A percentile compares a stretch with the other conserved stretches of the same genome.
phyloP scores from a whole-genome alignment of 2,888 invertebrate species.

The Trissonchulus sp. region DNA sequence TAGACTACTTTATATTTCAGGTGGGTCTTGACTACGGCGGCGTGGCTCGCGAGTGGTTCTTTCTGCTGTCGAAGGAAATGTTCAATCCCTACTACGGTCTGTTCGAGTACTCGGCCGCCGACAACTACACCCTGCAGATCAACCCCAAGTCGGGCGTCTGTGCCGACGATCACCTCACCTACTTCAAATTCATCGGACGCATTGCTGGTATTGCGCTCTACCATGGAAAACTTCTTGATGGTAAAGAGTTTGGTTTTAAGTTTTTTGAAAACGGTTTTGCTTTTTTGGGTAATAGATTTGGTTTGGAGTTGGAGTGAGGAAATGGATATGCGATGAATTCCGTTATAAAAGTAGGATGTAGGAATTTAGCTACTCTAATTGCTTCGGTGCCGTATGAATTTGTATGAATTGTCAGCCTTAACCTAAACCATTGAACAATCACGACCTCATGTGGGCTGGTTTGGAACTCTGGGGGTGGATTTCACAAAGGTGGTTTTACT shows the following conservation, averaged over 20 bases:
- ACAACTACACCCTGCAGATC: conserved; percentile 97
- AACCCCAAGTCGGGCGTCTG: conserved; percentile 95
- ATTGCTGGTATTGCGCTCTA: conserved; percentile 99
- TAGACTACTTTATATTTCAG: too few relatives aligned
- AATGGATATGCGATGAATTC: too few relatives aligned
- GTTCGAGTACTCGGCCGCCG: conserved; percentile 98
- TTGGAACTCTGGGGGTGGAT: too few relatives aligned
- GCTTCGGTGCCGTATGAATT: too few relatives aligned
- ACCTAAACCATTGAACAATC: too few relatives aligned
- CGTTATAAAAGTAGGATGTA: too few relatives aligned
- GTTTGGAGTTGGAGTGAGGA: not conserved
- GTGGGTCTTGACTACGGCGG: conserved; percentile 88
- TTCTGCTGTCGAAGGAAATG: conserved; percentile 96
- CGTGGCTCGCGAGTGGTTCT: conserved; percentile 95
- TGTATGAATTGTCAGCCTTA: too few relatives aligned
- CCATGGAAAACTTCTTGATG: conserved; percentile 93
- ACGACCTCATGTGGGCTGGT: too few relatives aligned
- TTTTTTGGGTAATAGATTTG: conserved; percentile 22
- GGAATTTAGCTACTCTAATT: too few relatives aligned
- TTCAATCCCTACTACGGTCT: conserved; percentile 99
- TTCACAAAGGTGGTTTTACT: too few relatives aligned
- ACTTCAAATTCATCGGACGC: conserved; percentile 96
- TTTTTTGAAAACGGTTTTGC: conserved; percentile 16
- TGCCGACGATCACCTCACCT: conserved; percentile 93
- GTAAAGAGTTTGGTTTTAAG: conserved; percentile 56